phyloP scores from a whole-genome alignment of 1,140 invertebrate genomes.

The Sinella curviseta region DNA sequence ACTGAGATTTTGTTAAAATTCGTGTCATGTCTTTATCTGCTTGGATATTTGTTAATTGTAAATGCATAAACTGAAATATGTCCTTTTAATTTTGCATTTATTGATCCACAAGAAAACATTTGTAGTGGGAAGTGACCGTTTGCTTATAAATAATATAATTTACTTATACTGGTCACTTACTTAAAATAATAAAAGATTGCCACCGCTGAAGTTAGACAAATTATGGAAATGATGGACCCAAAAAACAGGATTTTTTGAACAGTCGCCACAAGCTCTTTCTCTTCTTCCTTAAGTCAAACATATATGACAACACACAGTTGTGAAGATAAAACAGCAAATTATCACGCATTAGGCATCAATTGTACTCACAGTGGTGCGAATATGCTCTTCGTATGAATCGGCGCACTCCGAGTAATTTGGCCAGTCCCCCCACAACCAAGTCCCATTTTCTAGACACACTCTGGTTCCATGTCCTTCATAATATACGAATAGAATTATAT shows the following conservation, averaged over 20 bases:
- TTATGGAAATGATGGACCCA: constrained; percentile 55
- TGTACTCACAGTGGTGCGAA: not conserved
- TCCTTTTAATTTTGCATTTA: too few relatives aligned
- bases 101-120: too few relatives aligned
- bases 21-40: too few relatives aligned
- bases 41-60: too few relatives aligned
- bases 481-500: too few relatives aligned
- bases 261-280: constrained; percentile 28
- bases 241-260: constrained; percentile 55
- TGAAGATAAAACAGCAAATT: not conserved
- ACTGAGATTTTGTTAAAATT: too few relatives aligned
- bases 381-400: too few relatives aligned
- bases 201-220: constrained; percentile 54
- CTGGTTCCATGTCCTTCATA: not conserved
- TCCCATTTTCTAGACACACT: too few relatives aligned
- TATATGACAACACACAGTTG: not conserved
- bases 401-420: too few relatives aligned
- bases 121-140: too few relatives aligned
- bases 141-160: not conserved
- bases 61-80: not conserved
- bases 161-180: constrained; percentile 49
- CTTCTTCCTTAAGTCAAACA: too few relatives aligned
- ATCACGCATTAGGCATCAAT: not conserved
- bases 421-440: too few relatives aligned
- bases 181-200: constrained; percentile 58